phyloP scores from a whole-genome alignment of 2,888 invertebrate species.

The Pseudococcus jackbeardsleyi region DNA sequence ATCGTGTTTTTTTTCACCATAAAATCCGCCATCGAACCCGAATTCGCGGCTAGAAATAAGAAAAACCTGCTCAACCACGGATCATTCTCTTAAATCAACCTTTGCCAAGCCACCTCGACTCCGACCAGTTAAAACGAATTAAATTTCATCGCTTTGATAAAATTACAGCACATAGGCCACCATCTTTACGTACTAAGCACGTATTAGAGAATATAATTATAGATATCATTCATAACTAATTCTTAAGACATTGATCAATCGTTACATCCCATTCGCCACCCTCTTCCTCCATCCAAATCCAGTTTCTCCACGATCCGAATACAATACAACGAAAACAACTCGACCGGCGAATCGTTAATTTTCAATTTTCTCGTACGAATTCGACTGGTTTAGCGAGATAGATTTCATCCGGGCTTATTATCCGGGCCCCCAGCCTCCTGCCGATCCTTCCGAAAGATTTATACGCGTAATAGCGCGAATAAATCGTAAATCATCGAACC shows the following conservation, averaged over 20 bases:
- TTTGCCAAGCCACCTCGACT: not conserved
- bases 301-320: not conserved
- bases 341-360: slow-evolving; percentile 25
- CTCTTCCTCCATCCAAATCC: not conserved
- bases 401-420: not conserved
- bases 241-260: slow-evolving; percentile 24
- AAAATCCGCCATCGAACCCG: no score
- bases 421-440: not conserved
- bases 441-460: not conserved
- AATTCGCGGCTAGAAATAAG: no score
- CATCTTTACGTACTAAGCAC: not conserved
- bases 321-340: not conserved
- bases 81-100: no score
- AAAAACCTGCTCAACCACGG: no score
- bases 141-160: slow-evolving; percentile 19
- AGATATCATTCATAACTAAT: slow-evolving; percentile 45
- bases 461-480: slow-evolving; percentile 21
- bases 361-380: slow-evolving; percentile 15
- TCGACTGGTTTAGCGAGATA: slow-evolving; percentile 37
- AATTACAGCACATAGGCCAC: not conserved
- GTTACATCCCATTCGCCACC: not conserved
- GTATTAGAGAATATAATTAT: slow-evolving; percentile 28
- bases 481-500: slow-evolving; percentile 41
- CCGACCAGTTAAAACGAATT: not conserved
- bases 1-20: no score